Evolutionary conservation across 2,113 vertebrate species (phyloP).

Genomic region (Carassius carassius): DNA sequence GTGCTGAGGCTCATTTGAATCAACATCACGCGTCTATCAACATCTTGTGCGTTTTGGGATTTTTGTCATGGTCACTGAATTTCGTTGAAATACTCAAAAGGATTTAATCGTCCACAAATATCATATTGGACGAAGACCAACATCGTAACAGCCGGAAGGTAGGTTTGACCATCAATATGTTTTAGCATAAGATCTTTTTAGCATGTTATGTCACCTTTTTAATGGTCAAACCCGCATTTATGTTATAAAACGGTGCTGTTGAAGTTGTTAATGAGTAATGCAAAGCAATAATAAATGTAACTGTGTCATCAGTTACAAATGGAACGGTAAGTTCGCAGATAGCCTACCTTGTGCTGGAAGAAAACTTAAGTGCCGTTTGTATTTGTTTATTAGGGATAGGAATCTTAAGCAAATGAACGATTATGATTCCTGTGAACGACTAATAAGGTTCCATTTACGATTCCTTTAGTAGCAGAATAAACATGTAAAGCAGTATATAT

Average conservation of each 20-base stretch:
- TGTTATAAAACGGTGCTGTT: not conserved
- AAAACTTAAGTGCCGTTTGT: not conserved
- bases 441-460: not conserved
- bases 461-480: not conserved
- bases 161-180: not conserved
- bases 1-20: slow-evolving; percentile 7
- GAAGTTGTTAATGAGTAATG: too few relatives aligned
- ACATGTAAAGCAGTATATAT: not conserved
- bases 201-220: not conserved
- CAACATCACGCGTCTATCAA: not conserved
- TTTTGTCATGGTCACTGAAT: not conserved
- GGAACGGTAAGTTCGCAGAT: not conserved
- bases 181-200: too few relatives aligned
- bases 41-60: slow-evolving; percentile 21
- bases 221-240: not conserved
- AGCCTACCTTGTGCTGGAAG: not conserved
- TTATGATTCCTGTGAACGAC: not conserved
- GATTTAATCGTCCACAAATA: not conserved
- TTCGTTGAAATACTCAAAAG: slow-evolving; percentile 6
- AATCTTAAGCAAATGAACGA: not conserved
- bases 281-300: not conserved
- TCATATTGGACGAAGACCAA: not conserved
- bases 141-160: not conserved
- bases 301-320: not conserved
- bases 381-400: not conserved